Percentiles rank a stretch among this genome's conserved stretches.
Conservation (phyloP, 2,888 invertebrate species). For the Sinotaia quadrata region DNA sequence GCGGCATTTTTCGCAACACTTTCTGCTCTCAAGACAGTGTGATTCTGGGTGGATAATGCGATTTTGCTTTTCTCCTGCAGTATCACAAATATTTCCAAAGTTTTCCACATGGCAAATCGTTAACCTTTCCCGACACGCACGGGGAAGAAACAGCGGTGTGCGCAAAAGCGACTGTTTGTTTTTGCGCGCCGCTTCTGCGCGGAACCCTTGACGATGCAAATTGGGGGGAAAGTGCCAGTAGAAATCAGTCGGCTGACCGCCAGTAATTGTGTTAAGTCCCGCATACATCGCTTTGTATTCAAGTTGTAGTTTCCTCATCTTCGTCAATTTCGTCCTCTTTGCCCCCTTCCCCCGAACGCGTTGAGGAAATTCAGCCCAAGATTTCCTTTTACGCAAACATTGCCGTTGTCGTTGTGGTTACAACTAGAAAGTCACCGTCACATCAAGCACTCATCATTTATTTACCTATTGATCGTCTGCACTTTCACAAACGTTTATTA, state of each 20-base stretch:
- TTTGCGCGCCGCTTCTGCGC: conserved; percentile 30
- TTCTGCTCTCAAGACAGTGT: conserved; percentile 34
- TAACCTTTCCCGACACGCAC: conserved; percentile 25
- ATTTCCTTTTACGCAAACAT: conserved; percentile 21
- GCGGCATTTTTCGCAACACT: conserved; percentile 35
- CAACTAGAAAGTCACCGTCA: not conserved
- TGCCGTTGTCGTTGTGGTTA: conserved; percentile 8
- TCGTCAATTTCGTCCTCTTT: conserved; percentile 32
- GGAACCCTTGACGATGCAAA: conserved; percentile 32
- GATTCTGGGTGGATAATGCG: conserved; percentile 31
- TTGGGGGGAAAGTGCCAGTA: conserved; percentile 35
- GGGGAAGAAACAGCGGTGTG: conserved; percentile 13
- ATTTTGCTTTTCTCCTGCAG: conserved; percentile 35
- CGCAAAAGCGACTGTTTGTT: conserved; percentile 34
- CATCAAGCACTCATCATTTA: not conserved
- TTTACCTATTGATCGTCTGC: not conserved
- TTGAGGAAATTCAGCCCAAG: conserved; percentile 19
- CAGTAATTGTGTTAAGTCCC: conserved; percentile 27
- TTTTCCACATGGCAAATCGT: conserved; percentile 37
- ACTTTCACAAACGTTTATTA: no score
- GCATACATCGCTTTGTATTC: conserved; percentile 38
- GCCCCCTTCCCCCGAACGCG: not conserved
- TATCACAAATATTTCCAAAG: conserved; percentile 39
- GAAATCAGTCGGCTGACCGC: conserved; percentile 26
- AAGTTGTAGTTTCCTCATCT: conserved; percentile 30